phyloP scores from a whole-genome alignment of 2,113 vertebrate genomes.

The Odocoileus virginianus region DNA sequence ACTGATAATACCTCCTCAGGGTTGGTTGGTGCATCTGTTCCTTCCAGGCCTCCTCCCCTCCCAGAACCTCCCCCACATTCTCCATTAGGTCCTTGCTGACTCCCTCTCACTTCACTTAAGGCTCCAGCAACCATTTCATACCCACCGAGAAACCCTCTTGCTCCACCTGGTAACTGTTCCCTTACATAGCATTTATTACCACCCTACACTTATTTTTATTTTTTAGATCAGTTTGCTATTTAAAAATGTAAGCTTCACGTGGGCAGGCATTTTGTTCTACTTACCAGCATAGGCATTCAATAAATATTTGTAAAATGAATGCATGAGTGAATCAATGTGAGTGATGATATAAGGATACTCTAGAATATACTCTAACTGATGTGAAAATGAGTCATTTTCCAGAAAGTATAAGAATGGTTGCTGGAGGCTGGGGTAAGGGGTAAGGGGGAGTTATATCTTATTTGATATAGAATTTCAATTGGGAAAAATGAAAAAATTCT shows the following conservation, averaged over 20 bases:
- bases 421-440: no score
- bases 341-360: not conserved
- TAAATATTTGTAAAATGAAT: not conserved
- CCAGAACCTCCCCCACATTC: not conserved
- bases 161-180: not conserved
- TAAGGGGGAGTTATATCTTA: not conserved
- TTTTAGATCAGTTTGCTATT: not conserved
- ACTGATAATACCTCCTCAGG: not conserved
- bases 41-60: not conserved
- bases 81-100: not conserved
- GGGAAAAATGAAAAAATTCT: not conserved
- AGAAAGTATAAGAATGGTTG: not conserved
- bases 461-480: not conserved
- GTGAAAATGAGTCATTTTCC: not conserved
- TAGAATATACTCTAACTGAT: not conserved
- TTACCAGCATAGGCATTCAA: not conserved
- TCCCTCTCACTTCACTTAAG: not conserved
- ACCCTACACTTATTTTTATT: not conserved
- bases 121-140: not conserved
- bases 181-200: not conserved
- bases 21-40: rapidly evolving
- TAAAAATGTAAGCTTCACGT: not conserved
- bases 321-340: not conserved
- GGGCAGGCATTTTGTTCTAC: not conserved
- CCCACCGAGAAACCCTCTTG: not conserved